Evolutionary conservation across 2,797 vertebrate species (phyloP).

Genomic region (Eurystomus glaucurus): DNA sequence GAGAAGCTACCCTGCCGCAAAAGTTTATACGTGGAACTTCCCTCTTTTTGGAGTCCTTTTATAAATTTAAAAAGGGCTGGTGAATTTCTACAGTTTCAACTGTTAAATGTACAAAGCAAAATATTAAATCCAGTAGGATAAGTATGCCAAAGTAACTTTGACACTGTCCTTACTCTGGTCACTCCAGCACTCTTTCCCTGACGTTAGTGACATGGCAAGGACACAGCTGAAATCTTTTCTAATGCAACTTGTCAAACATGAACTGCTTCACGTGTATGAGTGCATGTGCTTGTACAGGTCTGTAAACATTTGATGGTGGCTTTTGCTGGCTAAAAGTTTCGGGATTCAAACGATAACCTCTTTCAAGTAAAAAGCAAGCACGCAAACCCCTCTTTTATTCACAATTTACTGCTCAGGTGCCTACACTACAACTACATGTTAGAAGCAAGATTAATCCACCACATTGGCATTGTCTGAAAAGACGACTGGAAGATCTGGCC

Average conservation of each 20-base stretch:
- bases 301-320: neutral
- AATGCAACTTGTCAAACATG: neutral
- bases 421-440: neutral
- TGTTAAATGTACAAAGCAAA: neutral
- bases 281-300: neutral
- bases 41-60: neutral
- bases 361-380: neutral
- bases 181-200: neutral
- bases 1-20: neutral
- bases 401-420: neutral
- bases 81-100: neutral
- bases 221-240: neutral
- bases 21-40: neutral
- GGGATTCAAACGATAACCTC: neutral
- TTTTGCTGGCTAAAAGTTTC: neutral
- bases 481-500: neutral
- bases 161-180: neutral
- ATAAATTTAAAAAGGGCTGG: neutral
- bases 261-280: neutral
- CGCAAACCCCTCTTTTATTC: neutral
- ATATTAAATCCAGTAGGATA: neutral
- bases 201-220: neutral
- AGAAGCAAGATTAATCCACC: neutral
- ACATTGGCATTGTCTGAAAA: neutral
- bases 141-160: neutral